Base-by-base conservation (phyloP, 2,113 vertebrate genomes). In the Petrocephalus zakoni region DNA sequence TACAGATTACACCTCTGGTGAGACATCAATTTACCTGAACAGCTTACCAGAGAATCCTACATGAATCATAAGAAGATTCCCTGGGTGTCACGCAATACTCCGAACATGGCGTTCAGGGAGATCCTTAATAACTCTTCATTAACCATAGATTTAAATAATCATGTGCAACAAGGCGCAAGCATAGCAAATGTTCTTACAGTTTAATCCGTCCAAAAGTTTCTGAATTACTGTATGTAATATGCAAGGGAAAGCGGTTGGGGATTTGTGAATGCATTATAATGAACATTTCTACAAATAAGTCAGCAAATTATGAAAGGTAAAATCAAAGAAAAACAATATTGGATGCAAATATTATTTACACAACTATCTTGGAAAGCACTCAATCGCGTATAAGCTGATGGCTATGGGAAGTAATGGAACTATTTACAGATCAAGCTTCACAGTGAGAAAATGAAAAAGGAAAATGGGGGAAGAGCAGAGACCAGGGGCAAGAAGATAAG, bases 131-230 rank as follows among this genome's bases (percentile, higher is more conserved):
- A 83, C 21, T 49, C 81, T 83, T 49, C 81, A 83, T 83, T 83
- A 47, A 83, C 37, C 81, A 49, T 49, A 83, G 81, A 83, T 47
- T 83, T 83, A 46, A 83, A 83, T 83, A 83, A 83, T 78, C 42
- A 78, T 83, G 81, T 49, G 42, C 81, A 83, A 83, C 81, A 47
- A n/a, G 81, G 37, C 9, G 8, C 42, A 4, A 49, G 81, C 81
- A 47, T 83, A 83, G 81, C 81, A 83, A 83, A 83, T 83, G 81
- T 83, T 83, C 81, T 83, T 83, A 47, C 37, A 49, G 21, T 83
- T 21, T 83, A 22, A 49, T 83, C 21, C 42, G 4, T 83, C 46
- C 81, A 47, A 83, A 78, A 83, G 37, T 83, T 83, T 22, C 46
- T 83, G 8, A 83, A 83, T 83, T 83, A 21, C 37, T 9, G 37